A percentile compares a stretch with the other conserved stretches of the same genome.
phyloP scores from a whole-genome alignment of 2,797 vertebrate species.

The Lacerta bilineata region DNA sequence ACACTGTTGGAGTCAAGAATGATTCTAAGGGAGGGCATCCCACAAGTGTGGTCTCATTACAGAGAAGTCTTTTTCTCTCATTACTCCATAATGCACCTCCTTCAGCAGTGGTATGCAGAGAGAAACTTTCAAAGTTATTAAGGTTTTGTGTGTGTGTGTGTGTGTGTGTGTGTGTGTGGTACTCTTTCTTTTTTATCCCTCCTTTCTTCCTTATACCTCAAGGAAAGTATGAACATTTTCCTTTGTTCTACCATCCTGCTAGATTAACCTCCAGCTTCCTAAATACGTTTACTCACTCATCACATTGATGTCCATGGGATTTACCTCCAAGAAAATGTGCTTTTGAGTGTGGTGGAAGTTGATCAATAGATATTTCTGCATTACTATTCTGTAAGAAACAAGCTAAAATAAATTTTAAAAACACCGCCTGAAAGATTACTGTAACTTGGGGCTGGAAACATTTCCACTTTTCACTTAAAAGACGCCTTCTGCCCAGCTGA shows the following conservation, averaged over 20 bases:
- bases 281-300: not conserved
- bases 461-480: slow-evolving; percentile 39
- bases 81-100: no score
- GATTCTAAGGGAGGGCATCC: no score
- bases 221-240: no score
- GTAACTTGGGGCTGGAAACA: slow-evolving; percentile 50
- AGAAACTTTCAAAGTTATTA: no score
- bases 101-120: no score
- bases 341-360: slow-evolving; percentile 19
- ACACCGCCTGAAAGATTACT: slow-evolving; percentile 22
- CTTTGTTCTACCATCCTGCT: not conserved
- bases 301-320: not conserved
- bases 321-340: slow-evolving; percentile 3
- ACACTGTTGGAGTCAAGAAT: no score
- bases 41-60: no score
- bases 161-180: no score
- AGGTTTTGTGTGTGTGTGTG: no score
- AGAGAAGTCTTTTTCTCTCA: no score
- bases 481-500: slow-evolving; percentile 49
- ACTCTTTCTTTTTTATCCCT: not conserved
- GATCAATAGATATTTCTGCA: slow-evolving; percentile 34
- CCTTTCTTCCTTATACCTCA: no score
- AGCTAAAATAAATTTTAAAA: slow-evolving; percentile 20
- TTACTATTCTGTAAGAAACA: slow-evolving; percentile 40
- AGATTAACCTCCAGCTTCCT: not conserved